Conservation (phyloP, 1,140 invertebrate genomes). For the Latrodectus geometricus region DNA sequence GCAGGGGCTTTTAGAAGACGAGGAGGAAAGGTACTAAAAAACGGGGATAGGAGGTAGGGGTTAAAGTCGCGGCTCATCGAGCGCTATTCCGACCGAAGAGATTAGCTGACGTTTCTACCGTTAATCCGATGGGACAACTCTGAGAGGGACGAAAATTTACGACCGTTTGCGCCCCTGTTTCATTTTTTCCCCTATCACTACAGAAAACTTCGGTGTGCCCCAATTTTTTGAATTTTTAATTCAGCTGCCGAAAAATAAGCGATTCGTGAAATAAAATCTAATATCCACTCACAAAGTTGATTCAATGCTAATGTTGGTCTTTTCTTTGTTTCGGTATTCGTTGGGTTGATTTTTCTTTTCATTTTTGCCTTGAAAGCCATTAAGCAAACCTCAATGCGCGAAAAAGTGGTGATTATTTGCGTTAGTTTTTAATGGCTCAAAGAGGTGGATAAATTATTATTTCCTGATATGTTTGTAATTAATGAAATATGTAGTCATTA, state of each 20-base stretch:
- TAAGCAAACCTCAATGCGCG: no score
- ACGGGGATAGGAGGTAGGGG: background rate
- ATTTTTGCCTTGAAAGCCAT: no score
- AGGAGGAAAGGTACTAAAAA: background rate
- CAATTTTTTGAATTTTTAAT: background rate
- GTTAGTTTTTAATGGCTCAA: no score
- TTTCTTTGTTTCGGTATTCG: no score
- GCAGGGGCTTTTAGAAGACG: conserved; percentile 32
- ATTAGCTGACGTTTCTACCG: conserved; percentile 32
- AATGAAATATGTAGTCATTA: no score
- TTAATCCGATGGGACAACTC: conserved; percentile 36
- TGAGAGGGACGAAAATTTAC: conserved; percentile 30
- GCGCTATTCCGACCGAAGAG: conserved; percentile 29
- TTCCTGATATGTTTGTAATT: no score
- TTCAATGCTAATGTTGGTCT: no score
- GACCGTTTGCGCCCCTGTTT: conserved; percentile 14
- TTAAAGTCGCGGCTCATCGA: conserved; percentile 35
- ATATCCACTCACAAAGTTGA: conserved; percentile 23
- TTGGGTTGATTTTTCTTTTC: no score
- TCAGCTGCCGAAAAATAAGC: background rate
- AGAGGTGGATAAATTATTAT: no score
- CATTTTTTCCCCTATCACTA: background rate
- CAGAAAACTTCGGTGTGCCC: background rate
- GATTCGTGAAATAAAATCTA: conserved; percentile 43
- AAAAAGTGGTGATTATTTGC: no score